A percentile compares a stretch with the other conserved stretches of the same genome.
Evolutionary conservation across 2,888 invertebrate genomes (phyloP).

Genomic region (Drosophila aldrichi): DNA sequence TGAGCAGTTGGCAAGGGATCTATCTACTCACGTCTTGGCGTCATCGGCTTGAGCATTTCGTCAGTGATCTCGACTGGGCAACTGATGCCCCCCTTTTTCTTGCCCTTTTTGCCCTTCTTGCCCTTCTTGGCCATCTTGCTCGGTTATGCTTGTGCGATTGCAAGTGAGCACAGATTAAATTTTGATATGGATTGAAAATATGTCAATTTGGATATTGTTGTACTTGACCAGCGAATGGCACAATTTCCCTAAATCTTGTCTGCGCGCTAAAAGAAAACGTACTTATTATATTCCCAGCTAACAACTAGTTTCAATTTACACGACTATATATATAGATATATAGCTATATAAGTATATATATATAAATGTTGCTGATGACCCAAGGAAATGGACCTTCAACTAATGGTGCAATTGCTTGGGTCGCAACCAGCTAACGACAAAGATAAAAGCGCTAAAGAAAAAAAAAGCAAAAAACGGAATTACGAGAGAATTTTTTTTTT

Average conservation of each 20-base stretch:
- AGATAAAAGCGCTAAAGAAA: not conserved
- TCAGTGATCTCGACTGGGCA: slow-evolving; percentile 22
- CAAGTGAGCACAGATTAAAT: slow-evolving; percentile 38
- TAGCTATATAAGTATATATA: not conserved
- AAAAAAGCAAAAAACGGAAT: slow-evolving; percentile 4
- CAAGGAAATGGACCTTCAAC: not conserved
- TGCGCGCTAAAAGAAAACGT: slow-evolving; percentile 72
- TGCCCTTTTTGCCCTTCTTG: slow-evolving; percentile 43
- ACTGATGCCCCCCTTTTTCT: slow-evolving; percentile 20
- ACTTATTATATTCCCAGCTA: not conserved
- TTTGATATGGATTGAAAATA: slow-evolving; percentile 38
- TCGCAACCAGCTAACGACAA: not conserved
- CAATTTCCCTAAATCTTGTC: slow-evolving; percentile 79
- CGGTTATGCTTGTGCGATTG: slow-evolving; percentile 30
- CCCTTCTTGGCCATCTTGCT: slow-evolving; percentile 47
- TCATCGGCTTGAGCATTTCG: slow-evolving; percentile 22
- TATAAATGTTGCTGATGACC: not conserved
- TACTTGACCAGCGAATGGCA: slow-evolving; percentile 82
- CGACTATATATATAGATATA: not conserved
- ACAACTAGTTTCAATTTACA: not conserved
- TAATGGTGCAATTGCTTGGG: slow-evolving; percentile 2
- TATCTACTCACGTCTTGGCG: slow-evolving; percentile 19
- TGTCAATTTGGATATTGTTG: slow-evolving; percentile 74
- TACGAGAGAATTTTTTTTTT: slow-evolving; percentile 21
- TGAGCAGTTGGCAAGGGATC: not conserved